A percentile compares a stretch with the other conserved stretches of the same genome.
These are phyloP conservation scores for Xylocopa sonorina DNA, from an alignment of 1,140 invertebrate species.

Conservation along the genomic window DNA sequence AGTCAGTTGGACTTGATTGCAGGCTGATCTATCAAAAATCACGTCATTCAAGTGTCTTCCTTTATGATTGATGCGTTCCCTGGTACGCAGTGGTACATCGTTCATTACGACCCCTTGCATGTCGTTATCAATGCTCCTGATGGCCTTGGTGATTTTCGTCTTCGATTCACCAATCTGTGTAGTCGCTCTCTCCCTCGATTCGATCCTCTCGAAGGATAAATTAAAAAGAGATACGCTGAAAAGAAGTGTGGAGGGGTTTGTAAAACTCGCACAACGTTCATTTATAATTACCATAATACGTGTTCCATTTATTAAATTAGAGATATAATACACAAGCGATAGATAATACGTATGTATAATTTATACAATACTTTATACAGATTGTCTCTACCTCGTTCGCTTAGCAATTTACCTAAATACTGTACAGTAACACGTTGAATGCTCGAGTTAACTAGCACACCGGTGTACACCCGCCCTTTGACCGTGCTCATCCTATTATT, in stretches of 20 bases:
- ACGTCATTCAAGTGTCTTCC: conserved; percentile 37
- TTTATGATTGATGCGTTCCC: conserved; percentile 34
- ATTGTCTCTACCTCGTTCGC: conserved; percentile 75
- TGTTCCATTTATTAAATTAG: conserved; percentile 82
- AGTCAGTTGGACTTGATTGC: conserved; percentile 17
- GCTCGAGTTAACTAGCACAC: conserved; percentile 67
- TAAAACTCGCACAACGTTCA: conserved; percentile 31
- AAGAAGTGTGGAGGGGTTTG: too few relatives aligned
- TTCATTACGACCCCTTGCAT: conserved; percentile 40
- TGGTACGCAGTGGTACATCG: conserved; percentile 15
- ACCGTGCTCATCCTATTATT: conserved; percentile 2
- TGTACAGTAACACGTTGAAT: conserved; percentile 69
- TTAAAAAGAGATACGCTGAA: background rate
- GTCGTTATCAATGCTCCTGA: conserved; percentile 25
- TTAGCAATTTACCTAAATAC: conserved; percentile 78
- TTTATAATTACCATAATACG: conserved; percentile 75
- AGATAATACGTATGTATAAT: conserved; percentile 82
- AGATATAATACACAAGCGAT: conserved; percentile 82
- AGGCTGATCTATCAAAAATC: conserved; percentile 15
- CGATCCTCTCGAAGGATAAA: conserved; percentile 9
- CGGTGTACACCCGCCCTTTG: conserved; percentile 28
- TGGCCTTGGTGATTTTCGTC: conserved; percentile 30
- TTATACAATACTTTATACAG: conserved; percentile 82
- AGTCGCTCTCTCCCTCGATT: too few relatives aligned
- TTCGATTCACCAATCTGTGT: background rate